Evolutionary conservation across 1,140 invertebrate genomes (phyloP), one percentile per base, ranked within the genome.

Genomic region (Heterodera carotae): DNA sequence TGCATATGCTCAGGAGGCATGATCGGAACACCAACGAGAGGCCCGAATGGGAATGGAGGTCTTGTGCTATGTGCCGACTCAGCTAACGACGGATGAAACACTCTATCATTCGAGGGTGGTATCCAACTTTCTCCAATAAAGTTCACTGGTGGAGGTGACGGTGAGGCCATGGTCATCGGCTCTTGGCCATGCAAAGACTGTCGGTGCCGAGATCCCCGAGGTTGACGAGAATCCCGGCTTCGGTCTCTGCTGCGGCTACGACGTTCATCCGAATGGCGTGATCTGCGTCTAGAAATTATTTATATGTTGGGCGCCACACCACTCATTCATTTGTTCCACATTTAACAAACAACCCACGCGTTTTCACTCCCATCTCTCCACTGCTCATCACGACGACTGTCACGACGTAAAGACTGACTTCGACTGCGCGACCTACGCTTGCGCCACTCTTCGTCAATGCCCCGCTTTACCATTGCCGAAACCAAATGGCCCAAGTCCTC

Each of bases 361-460:
- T 10, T 39, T 39, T 39, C 36, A 6, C 36, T 39, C 36, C 36
- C 36, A 10, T 39, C 36, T 4, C 36, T 10, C 33, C 48, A 48
- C 29, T 71, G 69, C 34, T 59, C 69, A 48, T 48, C 39, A 22
- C 33, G 34, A n/a, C n/a, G n/a, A n/a, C n/a, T n/a, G n/a, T n/a
- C n/a, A n/a, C n/a, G n/a, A n/a, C n/a, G n/a, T n/a, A 8, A 7
- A 10, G 25, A 27, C 67, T 8, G 12, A 43, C 69, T 70, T 18
- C 69, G 39, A n/a, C 36, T 71, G 15, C n/a, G 48, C 59, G 34
- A 48, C 7, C n/a, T 18, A 8, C 22, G 22, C 48, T 0, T 33
- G 48, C 48, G 48, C 48, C 48, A 56, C 48, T 56, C 48, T 22
- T 56, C 48, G 48, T 56, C 48, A 56, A 56, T 56, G 48, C 48